These are phyloP conservation scores for Tolmerus cingulatus DNA, from an alignment of 2,888 invertebrate species.

Conservation along the genomic window DNA sequence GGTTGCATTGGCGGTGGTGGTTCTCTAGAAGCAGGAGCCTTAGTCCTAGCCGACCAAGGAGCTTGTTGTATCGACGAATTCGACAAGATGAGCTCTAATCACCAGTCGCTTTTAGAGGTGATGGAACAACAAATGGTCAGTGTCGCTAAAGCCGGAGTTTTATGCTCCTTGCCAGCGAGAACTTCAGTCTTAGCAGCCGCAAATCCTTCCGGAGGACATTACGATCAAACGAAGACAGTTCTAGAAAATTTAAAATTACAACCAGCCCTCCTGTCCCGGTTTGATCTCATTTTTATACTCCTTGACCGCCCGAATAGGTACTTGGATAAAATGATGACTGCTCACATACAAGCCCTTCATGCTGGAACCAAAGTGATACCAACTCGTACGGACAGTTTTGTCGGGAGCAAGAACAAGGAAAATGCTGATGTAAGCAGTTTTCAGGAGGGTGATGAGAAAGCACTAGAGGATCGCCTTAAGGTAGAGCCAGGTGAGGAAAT, in stretches of 20 bases:
- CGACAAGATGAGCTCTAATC: conserved; percentile 86
- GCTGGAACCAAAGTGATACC: conserved; percentile 62
- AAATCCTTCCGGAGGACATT: conserved; percentile 89
- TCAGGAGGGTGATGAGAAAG: conserved; percentile 56
- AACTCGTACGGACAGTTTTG: conserved; percentile 59
- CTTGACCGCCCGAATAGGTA: conserved; percentile 82
- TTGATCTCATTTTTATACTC: conserved; percentile 91
- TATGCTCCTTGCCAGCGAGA: conserved; percentile 81
- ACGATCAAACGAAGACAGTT: conserved; percentile 86
- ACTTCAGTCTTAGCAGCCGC: conserved; percentile 91
- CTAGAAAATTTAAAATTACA: conserved; percentile 89
- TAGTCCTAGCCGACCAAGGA: conserved; percentile 86
- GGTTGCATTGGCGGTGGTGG: conserved; percentile 70
- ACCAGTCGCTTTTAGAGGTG: conserved; percentile 85
- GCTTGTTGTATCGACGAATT: conserved; percentile 96
- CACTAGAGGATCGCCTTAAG: conserved; percentile 57
- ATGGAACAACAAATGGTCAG: conserved; percentile 95
- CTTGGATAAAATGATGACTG: conserved; percentile 57
- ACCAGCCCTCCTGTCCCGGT: conserved; percentile 85
- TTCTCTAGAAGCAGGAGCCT: conserved; percentile 86
- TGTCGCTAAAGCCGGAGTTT: conserved; percentile 88
- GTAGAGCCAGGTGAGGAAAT: conserved; percentile 69
- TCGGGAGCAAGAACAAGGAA: conserved; percentile 54
- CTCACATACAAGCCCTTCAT: conserved; percentile 82
- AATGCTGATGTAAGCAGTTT: conserved; percentile 52